Percentiles rank a stretch among this genome's conserved stretches.
These are phyloP conservation scores for Amitus sp. DNA, from an alignment of 2,888 invertebrate genomes.

Conservation along the genomic window DNA sequence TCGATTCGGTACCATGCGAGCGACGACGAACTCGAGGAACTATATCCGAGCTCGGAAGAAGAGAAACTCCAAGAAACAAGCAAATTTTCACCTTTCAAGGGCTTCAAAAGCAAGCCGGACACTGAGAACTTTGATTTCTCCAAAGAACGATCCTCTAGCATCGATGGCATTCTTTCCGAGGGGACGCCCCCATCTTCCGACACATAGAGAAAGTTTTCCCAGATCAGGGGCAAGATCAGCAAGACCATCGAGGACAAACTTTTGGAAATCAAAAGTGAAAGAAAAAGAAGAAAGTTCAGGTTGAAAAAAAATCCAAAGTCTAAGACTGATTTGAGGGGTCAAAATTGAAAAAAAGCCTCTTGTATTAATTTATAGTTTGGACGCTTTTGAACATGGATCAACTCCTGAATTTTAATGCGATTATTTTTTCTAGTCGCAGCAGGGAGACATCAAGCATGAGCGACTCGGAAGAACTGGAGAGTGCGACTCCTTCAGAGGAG, in stretches of 20 bases:
- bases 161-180: constrained; percentile 65
- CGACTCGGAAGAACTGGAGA: constrained; percentile 71
- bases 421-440: constrained; percentile 58
- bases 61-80: constrained; percentile 68
- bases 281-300: constrained; percentile 60
- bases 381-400: no score
- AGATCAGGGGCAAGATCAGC: constrained; percentile 79
- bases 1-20: constrained; percentile 81
- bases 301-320: constrained; percentile 32
- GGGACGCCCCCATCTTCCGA: constrained; percentile 69
- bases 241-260: constrained; percentile 83
- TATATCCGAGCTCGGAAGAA: constrained; percentile 71
- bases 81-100: constrained; percentile 52
- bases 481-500: constrained; percentile 56
- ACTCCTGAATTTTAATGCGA: neutral
- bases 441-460: constrained; percentile 75
- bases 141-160: no score
- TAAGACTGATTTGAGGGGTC: no score
- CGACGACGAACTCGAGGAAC: constrained; percentile 78
- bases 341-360: no score
- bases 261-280: constrained; percentile 74
- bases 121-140: no score
- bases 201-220: constrained; percentile 78
- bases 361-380: no score
- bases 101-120: constrained; percentile 67